A percentile compares a stretch with the other conserved stretches of the same genome.
These are phyloP conservation scores for Centropyge bicolor DNA, from an alignment of 2,797 vertebrate genomes.

Conservation along the genomic window DNA sequence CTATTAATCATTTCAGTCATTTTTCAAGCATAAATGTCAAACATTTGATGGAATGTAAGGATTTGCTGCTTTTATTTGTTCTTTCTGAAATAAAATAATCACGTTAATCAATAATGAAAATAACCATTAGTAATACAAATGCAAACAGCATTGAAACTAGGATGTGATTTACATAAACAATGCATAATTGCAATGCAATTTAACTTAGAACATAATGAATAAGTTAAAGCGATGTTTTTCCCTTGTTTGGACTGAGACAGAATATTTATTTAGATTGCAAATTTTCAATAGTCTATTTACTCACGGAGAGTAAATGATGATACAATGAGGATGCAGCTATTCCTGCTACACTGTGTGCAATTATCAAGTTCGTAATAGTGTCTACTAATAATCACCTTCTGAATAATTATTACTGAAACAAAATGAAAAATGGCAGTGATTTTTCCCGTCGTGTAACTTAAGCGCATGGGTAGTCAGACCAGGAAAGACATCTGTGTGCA, in stretches of 20 bases:
- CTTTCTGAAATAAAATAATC: no score
- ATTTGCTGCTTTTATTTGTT: no score
- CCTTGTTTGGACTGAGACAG: neutral
- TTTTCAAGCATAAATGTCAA: no score
- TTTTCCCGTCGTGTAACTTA: neutral
- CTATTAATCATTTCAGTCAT: no score
- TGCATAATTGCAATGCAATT: neutral
- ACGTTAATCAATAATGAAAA: no score
- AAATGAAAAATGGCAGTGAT: conserved; percentile 1
- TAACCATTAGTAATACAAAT: neutral
- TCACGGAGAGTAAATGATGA: neutral
- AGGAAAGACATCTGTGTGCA: conserved; percentile 34
- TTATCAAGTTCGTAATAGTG: neutral
- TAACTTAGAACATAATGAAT: neutral
- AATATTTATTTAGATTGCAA: neutral
- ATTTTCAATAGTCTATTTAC: neutral
- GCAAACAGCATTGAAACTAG: neutral
- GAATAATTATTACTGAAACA: conserved; percentile 14
- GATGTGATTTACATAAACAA: conserved; percentile 1
- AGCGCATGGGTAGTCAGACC: neutral
- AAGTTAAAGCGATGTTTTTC: neutral
- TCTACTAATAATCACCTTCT: neutral
- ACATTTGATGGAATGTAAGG: no score
- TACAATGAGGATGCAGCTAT: neutral
- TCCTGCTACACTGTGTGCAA: neutral